phyloP scores from a whole-genome alignment of 1,140 invertebrate genomes.

The Sinella curviseta region DNA sequence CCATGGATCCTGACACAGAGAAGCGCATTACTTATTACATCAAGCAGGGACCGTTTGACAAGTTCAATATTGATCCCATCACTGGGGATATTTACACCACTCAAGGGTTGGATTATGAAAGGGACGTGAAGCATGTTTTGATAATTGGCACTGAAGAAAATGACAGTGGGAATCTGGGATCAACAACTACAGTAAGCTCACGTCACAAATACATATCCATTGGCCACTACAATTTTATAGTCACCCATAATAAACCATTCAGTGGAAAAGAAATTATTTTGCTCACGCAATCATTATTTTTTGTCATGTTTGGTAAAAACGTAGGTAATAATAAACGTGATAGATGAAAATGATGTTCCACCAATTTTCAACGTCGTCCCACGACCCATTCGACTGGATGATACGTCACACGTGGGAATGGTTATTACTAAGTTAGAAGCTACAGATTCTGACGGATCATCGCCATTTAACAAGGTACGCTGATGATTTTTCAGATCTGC shows the following conservation, averaged over 20 bases:
- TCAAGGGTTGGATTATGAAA: constrained; percentile 76
- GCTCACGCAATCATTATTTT: background rate
- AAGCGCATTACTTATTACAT: constrained; percentile 79
- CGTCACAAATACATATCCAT: no score
- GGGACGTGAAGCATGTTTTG: constrained; percentile 69
- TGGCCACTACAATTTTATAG: no score
- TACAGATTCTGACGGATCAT: constrained; percentile 75
- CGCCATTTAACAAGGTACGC: constrained; percentile 48
- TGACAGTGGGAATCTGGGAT: constrained; percentile 65
- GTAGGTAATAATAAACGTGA: constrained; percentile 18
- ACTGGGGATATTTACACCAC: constrained; percentile 75
- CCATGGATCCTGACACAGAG: constrained; percentile 75
- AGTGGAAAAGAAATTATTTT: constrained; percentile 22
- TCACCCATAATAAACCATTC: no score
- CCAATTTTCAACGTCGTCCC: constrained; percentile 80
- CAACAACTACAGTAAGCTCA: constrained; percentile 68
- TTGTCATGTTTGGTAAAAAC: background rate
- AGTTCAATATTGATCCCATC: constrained; percentile 78
- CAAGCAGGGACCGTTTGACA: constrained; percentile 72
- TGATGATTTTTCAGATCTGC: background rate
- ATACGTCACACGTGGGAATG: constrained; percentile 76
- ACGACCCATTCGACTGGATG: constrained; percentile 77
- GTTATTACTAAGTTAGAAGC: constrained; percentile 75
- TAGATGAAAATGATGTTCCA: constrained; percentile 79
- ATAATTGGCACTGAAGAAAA: constrained; percentile 81